phyloP scores from a whole-genome alignment of 1,140 invertebrate genomes.

The Aradophagus sp. region DNA sequence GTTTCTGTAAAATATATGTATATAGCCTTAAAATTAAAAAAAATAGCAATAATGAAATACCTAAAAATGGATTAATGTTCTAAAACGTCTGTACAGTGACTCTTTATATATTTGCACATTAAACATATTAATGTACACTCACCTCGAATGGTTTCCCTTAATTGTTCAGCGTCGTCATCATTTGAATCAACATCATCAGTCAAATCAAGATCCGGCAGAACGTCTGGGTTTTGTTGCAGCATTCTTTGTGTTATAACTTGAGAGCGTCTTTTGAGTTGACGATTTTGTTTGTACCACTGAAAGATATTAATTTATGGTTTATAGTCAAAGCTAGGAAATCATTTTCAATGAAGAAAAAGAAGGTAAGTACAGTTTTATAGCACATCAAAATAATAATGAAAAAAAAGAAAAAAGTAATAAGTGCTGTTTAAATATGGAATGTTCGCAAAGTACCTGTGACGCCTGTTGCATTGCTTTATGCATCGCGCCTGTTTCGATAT shows the following conservation, averaged over 20 bases:
- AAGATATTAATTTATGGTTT: conserved; percentile 10
- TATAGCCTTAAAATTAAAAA: too few relatives aligned
- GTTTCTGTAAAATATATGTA: too few relatives aligned
- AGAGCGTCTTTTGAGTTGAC: conserved; percentile 80
- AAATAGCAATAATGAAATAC: conserved; percentile 51
- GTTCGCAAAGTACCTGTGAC: conserved; percentile 75
- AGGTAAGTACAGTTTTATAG: too few relatives aligned
- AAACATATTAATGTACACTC: conserved; percentile 8
- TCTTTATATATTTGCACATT: too few relatives aligned
- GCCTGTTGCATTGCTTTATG: conserved; percentile 77
- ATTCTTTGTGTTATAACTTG: conserved; percentile 78
- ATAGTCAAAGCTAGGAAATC: too few relatives aligned
- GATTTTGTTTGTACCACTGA: conserved; percentile 85
- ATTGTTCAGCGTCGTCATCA: conserved; percentile 80
- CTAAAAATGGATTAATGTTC: conserved; percentile 6
- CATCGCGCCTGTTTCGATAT: conserved; percentile 82
- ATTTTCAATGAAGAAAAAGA: conserved; percentile 6
- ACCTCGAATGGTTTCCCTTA: conserved; percentile 79
- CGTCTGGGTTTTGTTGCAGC: conserved; percentile 67
- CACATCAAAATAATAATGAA: too few relatives aligned
- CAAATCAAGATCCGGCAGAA: conserved; percentile 63
- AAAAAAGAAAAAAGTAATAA: too few relatives aligned
- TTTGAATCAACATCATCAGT: conserved; percentile 76
- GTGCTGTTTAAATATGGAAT: too few relatives aligned
- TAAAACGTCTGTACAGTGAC: too few relatives aligned